Base-by-base conservation (phyloP, 2,113 vertebrate genomes). In the Scophthalmus maximus region DNA sequence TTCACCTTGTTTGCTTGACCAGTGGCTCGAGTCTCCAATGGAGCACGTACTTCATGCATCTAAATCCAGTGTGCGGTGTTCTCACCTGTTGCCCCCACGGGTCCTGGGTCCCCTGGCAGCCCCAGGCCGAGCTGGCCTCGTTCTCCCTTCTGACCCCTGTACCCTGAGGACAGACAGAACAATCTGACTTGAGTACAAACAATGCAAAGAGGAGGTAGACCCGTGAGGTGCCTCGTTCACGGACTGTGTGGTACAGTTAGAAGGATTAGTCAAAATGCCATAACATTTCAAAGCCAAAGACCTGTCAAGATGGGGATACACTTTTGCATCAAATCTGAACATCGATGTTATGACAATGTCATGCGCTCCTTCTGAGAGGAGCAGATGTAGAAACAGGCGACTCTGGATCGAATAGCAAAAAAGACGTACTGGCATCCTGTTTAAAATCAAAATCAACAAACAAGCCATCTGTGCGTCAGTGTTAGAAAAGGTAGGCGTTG, bases 81-180 rank as follows among this genome's bases (percentile, higher is more conserved):
- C 79, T 68, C 95, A 99, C 98, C 97, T 95, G 95, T 90, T 81
- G 95, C 90, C 29, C 97, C 97, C 7, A 92, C 90, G 42, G 93
- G 88, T 76, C 97, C 98, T 23, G 95, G 92, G 74, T 93, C 92
- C 85, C 98, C 97, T 29, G 94, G 94, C 63, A 98, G 90, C 73
- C 96, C 96, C 76, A 97, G 93, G 61, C 98, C 98, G 65, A 97
- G 93, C 88, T 98, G 97, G 3, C 98, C 98, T 90, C 98, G 93
- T 89, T 99, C 97, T 79, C 98, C 98, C 88, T 99, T 99, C 91
- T 97, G 96, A 88, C 98, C 98, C 88, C 98, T 93, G 91, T 96
- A 96, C 76, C 98, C 98, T 99, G 89, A 30, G 67, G 78, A 92
- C 57, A 95, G 84, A 95, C 73, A 88, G 32, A 82, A 68, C n/a